Evolutionary conservation across 2,888 invertebrate genomes (phyloP).

Genomic region (Autographa pulchrina): DNA sequence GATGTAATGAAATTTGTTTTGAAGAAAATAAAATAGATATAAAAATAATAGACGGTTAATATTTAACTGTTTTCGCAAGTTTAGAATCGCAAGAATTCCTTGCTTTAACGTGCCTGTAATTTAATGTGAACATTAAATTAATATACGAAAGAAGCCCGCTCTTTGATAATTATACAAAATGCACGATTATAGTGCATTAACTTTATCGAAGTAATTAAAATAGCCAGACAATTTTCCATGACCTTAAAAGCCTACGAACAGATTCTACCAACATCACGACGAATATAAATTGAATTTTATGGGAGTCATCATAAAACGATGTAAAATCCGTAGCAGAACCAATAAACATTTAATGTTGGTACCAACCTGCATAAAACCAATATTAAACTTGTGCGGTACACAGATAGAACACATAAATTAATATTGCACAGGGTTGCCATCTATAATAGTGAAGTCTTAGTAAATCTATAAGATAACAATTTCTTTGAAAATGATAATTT

Average conservation of each 20-base stretch:
- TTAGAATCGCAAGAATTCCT: too few species aligned
- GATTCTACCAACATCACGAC: conserved; percentile 19
- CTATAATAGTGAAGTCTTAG: neutral
- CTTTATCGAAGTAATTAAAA: neutral
- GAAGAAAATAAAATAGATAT: too few species aligned
- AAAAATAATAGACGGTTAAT: too few species aligned
- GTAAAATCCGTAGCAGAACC: conserved; percentile 15
- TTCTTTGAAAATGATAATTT: neutral
- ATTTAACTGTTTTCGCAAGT: too few species aligned
- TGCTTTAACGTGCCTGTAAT: too few species aligned
- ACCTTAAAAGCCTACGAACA: neutral
- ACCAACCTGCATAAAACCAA: conserved; percentile 34
- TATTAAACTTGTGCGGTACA: conserved; percentile 22
- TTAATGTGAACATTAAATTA: too few species aligned
- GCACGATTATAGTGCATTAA: neutral
- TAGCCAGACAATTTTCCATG: neutral
- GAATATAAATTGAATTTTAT: conserved; percentile 34
- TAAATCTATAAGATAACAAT: too few species aligned
- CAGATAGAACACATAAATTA: conserved; percentile 46
- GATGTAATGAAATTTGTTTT: too few species aligned
- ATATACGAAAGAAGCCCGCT: too few species aligned
- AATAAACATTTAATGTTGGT: conserved; percentile 40
- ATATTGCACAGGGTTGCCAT: conserved; percentile 25
- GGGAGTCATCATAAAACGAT: conserved; percentile 25
- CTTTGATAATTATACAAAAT: too few species aligned